phyloP scores from a whole-genome alignment of 2,888 invertebrate genomes.

The Sympetrum striolatum region DNA sequence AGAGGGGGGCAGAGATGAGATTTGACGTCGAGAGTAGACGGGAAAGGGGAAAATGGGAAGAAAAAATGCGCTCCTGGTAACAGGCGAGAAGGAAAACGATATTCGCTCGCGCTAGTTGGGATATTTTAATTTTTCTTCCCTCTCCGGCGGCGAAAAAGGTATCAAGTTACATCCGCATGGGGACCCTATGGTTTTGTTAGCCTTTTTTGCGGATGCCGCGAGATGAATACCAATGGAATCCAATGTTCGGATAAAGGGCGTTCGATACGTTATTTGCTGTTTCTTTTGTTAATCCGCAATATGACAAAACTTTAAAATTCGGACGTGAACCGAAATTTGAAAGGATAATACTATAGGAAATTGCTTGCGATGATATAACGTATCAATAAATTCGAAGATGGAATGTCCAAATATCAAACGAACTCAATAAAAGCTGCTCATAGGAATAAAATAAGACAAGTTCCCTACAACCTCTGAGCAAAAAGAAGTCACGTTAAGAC shows the following conservation, averaged over 20 bases:
- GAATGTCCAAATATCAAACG: too few relatives aligned
- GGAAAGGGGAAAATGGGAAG: not conserved
- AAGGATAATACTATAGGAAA: not conserved
- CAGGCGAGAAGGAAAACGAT: not conserved
- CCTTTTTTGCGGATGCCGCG: not conserved
- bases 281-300: too few relatives aligned
- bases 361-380: not conserved
- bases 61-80: not conserved
- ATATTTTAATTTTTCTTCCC: constrained; percentile 1
- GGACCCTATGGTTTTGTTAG: not conserved
- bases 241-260: not conserved
- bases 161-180: not conserved
- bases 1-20: not conserved
- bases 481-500: too few relatives aligned
- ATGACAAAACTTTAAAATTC: too few relatives aligned
- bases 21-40: not conserved
- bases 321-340: not conserved
- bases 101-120: not conserved
- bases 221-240: not conserved
- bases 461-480: too few relatives aligned
- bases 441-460: too few relatives aligned
- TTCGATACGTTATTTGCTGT: too few relatives aligned
- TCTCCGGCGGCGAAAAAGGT: not conserved
- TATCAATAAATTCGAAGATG: too few relatives aligned
- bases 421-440: too few relatives aligned